Percentiles rank a stretch among this genome's conserved stretches.
Conservation (phyloP, 2,113 vertebrate genomes). For the Carassius gibelio region DNA sequence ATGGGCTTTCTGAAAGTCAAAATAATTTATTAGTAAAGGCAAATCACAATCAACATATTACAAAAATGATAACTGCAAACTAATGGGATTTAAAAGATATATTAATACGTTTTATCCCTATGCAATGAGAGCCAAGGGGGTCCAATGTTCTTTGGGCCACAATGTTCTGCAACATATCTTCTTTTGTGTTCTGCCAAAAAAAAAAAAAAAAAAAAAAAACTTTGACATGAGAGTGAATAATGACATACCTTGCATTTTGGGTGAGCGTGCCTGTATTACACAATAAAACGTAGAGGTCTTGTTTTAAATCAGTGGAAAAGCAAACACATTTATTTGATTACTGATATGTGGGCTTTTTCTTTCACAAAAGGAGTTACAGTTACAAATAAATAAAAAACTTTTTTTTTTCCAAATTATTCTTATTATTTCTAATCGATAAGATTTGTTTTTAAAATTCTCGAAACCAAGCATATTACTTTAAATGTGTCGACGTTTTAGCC, state of each 20-base stretch:
- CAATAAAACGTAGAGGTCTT: not conserved
- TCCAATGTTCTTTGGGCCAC: not conserved
- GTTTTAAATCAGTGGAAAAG: not conserved
- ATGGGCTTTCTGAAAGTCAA: not conserved
- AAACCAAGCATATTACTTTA: conserved; percentile 59
- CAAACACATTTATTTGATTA: not conserved
- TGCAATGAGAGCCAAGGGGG: not conserved
- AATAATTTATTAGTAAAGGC: not conserved
- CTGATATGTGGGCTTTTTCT: not conserved
- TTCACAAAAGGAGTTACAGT: too few species aligned
- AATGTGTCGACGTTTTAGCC: conserved; percentile 73
- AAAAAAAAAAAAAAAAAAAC: not conserved
- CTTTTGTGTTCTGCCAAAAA: not conserved
- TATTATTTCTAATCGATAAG: not conserved
- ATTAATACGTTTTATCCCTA: too few species aligned
- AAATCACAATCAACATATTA: not conserved
- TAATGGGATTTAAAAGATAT: not conserved
- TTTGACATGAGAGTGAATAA: not conserved
- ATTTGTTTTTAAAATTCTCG: not conserved
- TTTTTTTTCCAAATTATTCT: not conserved
- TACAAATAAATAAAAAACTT: not conserved
- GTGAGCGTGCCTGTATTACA: not conserved
- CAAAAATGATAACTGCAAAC: not conserved
- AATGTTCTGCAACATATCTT: too few species aligned
- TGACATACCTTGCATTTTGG: not conserved